Percentiles rank a stretch among this genome's conserved stretches.
phyloP scores from a whole-genome alignment of 2,888 invertebrate species.

The Idaea biselata region DNA sequence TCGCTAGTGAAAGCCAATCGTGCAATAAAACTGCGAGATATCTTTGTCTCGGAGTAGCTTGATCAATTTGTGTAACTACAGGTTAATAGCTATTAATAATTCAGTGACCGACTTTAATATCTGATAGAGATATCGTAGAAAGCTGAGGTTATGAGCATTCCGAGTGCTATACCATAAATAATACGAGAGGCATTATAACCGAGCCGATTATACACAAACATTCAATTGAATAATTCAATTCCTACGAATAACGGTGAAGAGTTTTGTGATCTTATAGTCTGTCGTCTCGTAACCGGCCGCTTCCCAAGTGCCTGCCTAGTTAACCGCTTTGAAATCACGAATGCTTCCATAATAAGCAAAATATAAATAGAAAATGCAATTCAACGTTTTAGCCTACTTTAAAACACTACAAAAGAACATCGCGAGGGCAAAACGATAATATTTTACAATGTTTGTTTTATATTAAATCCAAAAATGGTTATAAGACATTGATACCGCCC shows the following conservation, averaged over 20 bases:
- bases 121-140: background rate
- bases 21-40: constrained; percentile 49
- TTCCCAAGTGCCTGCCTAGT: background rate
- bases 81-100: constrained; percentile 30
- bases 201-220: background rate
- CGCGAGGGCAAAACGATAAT: background rate
- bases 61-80: constrained; percentile 25
- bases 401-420: background rate
- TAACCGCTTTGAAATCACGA: background rate
- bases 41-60: constrained; percentile 58
- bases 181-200: background rate
- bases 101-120: constrained; percentile 15
- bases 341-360: background rate
- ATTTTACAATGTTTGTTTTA: background rate
- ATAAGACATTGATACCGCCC: constrained; percentile 43
- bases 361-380: background rate
- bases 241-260: background rate
- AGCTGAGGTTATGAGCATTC: background rate
- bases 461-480: constrained; percentile 13
- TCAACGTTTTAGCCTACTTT: background rate
- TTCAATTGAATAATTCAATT: background rate
- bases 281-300: background rate
- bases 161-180: background rate
- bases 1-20: constrained; percentile 75
- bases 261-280: background rate